Conservation (phyloP, 2,797 vertebrate species). For the Spinus pinus region DNA sequence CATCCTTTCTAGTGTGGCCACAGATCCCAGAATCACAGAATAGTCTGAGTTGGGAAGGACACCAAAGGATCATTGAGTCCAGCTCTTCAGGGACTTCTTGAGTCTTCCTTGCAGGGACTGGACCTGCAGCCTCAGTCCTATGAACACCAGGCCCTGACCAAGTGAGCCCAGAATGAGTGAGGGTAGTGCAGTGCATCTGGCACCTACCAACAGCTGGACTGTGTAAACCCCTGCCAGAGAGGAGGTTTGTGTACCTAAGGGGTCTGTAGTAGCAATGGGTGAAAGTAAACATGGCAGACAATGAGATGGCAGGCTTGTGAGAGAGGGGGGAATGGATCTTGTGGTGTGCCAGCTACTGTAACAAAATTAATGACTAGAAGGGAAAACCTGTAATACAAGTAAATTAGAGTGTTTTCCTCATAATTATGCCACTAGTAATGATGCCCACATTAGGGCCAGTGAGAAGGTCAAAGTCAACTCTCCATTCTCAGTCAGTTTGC, state of each 20-base stretch:
- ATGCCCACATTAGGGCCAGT: neutral
- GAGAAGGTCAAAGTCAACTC: neutral
- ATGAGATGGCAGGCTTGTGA: neutral
- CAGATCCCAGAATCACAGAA: neutral
- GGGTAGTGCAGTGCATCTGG: neutral
- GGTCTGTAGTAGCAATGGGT: neutral
- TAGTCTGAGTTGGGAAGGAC: neutral
- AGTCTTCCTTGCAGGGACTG: neutral
- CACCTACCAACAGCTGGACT: neutral
- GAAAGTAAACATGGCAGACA: neutral
- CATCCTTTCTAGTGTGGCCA: neutral
- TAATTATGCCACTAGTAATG: neutral
- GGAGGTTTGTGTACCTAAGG: neutral
- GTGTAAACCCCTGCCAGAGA: neutral
- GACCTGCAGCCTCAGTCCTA: neutral
- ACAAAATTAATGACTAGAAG: neutral
- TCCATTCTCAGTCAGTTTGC: neutral
- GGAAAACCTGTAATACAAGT: neutral
- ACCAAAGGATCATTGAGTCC: neutral
- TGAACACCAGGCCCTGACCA: neutral
- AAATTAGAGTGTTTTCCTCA: neutral
- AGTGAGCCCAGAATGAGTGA: rapidly evolving
- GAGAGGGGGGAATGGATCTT: neutral
- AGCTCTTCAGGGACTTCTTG: neutral
- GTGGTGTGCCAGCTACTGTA: neutral